These are phyloP conservation scores for Blastomussa wellsi DNA, from an alignment of 92 coral and sea anemone species.

Conservation along the genomic window DNA sequence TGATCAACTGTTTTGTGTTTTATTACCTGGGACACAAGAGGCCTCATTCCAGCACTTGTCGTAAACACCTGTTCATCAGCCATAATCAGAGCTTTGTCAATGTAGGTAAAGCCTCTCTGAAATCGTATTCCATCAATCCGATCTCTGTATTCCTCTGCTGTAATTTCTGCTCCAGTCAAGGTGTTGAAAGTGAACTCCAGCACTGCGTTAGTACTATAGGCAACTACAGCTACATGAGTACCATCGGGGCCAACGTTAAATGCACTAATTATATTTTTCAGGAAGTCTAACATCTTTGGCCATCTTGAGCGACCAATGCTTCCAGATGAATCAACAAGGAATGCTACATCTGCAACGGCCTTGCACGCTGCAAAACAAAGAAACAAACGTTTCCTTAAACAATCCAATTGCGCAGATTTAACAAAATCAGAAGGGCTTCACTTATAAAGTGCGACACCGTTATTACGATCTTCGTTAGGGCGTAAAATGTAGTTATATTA, in stretches of 20 bases:
- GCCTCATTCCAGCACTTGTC: slow-evolving; percentile 51
- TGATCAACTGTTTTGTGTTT: too few species aligned
- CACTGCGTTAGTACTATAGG: slow-evolving; percentile 59
- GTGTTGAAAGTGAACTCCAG: slow-evolving; percentile 60
- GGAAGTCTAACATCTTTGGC: slow-evolving; percentile 50
- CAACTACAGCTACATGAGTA: slow-evolving; percentile 65
- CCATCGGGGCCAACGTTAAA: slow-evolving; percentile 71
- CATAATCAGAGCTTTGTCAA: slow-evolving; percentile 63
- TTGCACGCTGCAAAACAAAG: slow-evolving; percentile 31
- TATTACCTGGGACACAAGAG: slow-evolving; percentile 11
- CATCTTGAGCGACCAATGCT: slow-evolving; percentile 70
- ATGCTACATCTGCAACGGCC: slow-evolving; percentile 62
- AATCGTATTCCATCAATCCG: slow-evolving; percentile 51
- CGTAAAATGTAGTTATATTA: too few species aligned
- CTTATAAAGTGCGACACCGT: too few species aligned
- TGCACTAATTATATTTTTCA: slow-evolving; percentile 26
- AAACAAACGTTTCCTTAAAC: neutral
- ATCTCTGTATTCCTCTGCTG: slow-evolving; percentile 38
- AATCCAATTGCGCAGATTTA: neutral
- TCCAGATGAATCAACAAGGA: slow-evolving; percentile 77
- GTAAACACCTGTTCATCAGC: slow-evolving; percentile 58
- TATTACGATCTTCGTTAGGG: too few species aligned
- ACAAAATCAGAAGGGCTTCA: too few species aligned
- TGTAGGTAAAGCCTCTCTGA: slow-evolving; percentile 65
- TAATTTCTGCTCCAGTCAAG: slow-evolving; percentile 33